Conservation (phyloP, 2,797 vertebrate species). For the Syncerus caffer region DNA sequence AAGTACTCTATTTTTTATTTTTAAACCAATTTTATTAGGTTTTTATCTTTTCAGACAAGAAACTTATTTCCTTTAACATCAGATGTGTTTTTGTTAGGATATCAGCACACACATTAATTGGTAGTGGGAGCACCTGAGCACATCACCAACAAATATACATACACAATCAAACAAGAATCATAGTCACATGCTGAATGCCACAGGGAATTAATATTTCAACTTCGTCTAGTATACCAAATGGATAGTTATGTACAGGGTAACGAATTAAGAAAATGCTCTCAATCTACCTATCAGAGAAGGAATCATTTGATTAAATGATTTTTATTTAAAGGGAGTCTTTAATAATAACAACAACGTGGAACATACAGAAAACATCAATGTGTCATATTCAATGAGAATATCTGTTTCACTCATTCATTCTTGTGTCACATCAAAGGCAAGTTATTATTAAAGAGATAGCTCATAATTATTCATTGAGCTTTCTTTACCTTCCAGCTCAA, state of each 20-base stretch:
- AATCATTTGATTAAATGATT: constrained; percentile 78
- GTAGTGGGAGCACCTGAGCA: constrained; percentile 87
- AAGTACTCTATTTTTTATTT: constrained; percentile 83
- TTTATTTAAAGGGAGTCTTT: constrained; percentile 81
- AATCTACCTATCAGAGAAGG: constrained; percentile 83
- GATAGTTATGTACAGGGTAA: constrained; percentile 94
- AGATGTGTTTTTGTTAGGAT: constrained; percentile 82
- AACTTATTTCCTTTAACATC: constrained; percentile 74
- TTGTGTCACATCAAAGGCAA: constrained; percentile 75
- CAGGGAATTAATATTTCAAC: constrained; percentile 89
- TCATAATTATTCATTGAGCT: constrained; percentile 70
- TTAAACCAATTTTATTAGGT: constrained; percentile 79
- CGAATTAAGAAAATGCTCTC: constrained; percentile 88
- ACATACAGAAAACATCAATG: constrained; percentile 80
- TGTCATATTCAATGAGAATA: constrained; percentile 80
- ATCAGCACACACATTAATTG: constrained; percentile 87
- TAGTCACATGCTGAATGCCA: constrained; percentile 94
- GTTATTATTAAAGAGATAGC: constrained; percentile 69
- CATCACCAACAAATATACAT: constrained; percentile 89
- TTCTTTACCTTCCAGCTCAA: constrained; percentile 75
- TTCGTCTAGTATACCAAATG: constrained; percentile 86
- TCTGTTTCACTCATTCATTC: constrained; percentile 76
- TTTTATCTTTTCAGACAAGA: constrained; percentile 80
- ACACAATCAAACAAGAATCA: constrained; percentile 87
- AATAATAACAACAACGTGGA: constrained; percentile 74